These are phyloP conservation scores for Dromius quadrimaculatus DNA, from an alignment of 2,888 invertebrate genomes.

Conservation along the genomic window DNA sequence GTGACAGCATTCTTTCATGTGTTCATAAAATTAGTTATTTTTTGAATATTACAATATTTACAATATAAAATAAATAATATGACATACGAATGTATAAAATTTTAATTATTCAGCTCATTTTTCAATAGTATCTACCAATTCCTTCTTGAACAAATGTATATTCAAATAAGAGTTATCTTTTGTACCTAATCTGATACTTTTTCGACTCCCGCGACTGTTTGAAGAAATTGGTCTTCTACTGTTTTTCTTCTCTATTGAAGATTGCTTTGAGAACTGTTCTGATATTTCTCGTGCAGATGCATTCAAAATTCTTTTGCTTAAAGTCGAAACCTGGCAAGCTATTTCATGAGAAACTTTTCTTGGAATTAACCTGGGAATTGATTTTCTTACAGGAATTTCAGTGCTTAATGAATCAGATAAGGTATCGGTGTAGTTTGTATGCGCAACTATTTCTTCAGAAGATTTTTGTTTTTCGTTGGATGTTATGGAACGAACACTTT, in stretches of 20 bases:
- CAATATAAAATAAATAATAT: too few species aligned
- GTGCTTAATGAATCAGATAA: too few species aligned
- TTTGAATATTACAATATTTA: too few species aligned
- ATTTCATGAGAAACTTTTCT: background rate
- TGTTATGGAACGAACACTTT: background rate
- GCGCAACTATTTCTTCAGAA: background rate
- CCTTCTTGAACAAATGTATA: slow-evolving; percentile 7
- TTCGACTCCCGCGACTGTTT: background rate
- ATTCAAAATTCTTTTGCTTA: slow-evolving; percentile 18
- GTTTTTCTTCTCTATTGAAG: background rate
- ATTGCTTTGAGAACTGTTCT: background rate
- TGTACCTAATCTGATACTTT: background rate
- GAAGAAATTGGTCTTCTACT: background rate
- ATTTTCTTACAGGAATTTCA: background rate
- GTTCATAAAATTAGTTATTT: too few species aligned
- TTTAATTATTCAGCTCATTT: too few species aligned
- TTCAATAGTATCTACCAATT: background rate
- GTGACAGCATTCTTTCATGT: too few species aligned
- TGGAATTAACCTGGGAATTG: background rate
- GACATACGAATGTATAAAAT: too few species aligned
- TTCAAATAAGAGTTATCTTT: slow-evolving; percentile 14
- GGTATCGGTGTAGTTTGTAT: background rate
- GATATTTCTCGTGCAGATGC: slow-evolving; percentile 15
- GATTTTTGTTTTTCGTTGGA: background rate
- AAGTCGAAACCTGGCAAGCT: slow-evolving; percentile 22